Evolutionary conservation across 1,140 invertebrate species (phyloP), one percentile per base, ranked within the genome.

Genomic region (Drosophila repletoides): DNA sequence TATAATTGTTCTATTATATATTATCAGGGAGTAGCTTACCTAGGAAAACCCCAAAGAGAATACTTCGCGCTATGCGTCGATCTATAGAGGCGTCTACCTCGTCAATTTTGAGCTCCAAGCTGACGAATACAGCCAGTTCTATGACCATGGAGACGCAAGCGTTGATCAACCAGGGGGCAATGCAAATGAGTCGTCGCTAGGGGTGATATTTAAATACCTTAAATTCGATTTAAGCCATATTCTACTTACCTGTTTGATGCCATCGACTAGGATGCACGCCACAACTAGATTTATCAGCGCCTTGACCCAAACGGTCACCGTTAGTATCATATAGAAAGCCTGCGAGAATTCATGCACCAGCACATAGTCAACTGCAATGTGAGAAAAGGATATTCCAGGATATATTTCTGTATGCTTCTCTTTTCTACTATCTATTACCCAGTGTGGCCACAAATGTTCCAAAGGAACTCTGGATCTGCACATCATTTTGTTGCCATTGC

Each of bases 81-180:
- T 89, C 88, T 43, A 86, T 69, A 5, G 88, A 75, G 19, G 88
- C 88, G 65, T 89, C 88, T 12, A 86, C 64, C 46, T 89, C 88
- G 34, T 89, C 80, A 33, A 89, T 89, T 71, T 88, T 75, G 0
- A 89, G 56, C 61, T 89, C 88, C 51, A 89, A 61, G 36, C 70
- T 79, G 7, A 88, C 67, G 33, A 86, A 89, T 19, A 88, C 76
- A 0, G 83, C 76, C 31, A 87, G 71, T 45, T 89, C 88, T 5
- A 89, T 61, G 9, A 58, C 43, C 71, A 89, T 81, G 1, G 88
- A 89, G 7, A 75, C 70, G 7, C 51, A 69, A 1, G 88, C 51
- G 58, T 89, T 89, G 12, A 89, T 89, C 2, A 89, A 56, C 88
- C 88, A 89, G 10, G 88, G 88, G 61, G 88, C 73, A 81, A 89